These are phyloP conservation scores for Halesus radiatus DNA, from an alignment of 1,140 invertebrate genomes.

Conservation along the genomic window DNA sequence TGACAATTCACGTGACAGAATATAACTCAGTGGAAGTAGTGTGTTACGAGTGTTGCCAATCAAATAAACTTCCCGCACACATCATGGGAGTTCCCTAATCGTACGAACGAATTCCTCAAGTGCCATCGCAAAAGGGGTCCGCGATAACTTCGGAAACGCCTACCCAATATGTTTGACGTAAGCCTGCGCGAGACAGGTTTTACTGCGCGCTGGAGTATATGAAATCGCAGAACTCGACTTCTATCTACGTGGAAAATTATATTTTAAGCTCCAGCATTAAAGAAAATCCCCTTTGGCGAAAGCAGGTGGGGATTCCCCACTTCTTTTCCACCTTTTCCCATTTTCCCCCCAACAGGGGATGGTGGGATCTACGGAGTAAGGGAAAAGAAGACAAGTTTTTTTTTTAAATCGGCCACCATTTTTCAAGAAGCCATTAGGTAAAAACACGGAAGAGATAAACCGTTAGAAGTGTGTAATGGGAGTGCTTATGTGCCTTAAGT, in stretches of 20 bases:
- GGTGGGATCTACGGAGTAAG: too few species aligned
- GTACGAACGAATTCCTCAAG: neutral
- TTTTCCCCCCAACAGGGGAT: too few species aligned
- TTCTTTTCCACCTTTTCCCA: too few species aligned
- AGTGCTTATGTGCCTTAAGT: too few species aligned
- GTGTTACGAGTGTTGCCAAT: neutral
- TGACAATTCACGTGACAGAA: neutral
- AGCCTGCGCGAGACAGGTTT: constrained; percentile 2
- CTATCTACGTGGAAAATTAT: constrained; percentile 27
- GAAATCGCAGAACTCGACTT: constrained; percentile 8
- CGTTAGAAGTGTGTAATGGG: too few species aligned
- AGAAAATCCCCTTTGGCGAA: constrained; percentile 1
- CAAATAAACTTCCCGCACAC: neutral
- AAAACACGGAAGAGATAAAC: too few species aligned
- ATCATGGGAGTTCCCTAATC: neutral
- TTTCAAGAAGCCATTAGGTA: constrained; percentile 1
- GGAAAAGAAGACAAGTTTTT: neutral
- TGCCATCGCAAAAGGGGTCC: neutral
- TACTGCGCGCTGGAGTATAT: neutral
- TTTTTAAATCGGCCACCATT: constrained; percentile 4
- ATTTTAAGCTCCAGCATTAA: constrained; percentile 11
- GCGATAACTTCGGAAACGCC: neutral
- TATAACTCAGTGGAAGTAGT: neutral
- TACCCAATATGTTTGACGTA: constrained; percentile 6
- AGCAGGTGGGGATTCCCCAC: neutral